A percentile compares a stretch with the other conserved stretches of the same genome.
phyloP scores from a whole-genome alignment of 2,113 vertebrate genomes.

The Phycodurus eques region DNA sequence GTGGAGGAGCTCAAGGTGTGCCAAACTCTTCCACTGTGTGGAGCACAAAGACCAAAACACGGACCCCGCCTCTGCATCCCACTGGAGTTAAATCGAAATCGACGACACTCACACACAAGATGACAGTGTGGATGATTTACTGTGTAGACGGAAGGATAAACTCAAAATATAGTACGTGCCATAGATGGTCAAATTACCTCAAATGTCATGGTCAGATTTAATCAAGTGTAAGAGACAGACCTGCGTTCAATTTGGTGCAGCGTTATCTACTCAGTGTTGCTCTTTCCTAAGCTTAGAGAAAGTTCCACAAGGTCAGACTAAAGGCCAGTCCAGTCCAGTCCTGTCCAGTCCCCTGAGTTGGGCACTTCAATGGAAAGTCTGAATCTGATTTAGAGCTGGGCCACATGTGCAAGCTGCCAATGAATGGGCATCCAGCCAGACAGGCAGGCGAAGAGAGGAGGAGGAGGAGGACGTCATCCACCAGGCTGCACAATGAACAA shows the following conservation, averaged over 20 bases:
- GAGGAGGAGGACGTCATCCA: slow-evolving; percentile 28
- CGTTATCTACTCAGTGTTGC: slow-evolving; percentile 46
- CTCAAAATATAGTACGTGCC: slow-evolving; percentile 5
- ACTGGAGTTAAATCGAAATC: slow-evolving; percentile 24
- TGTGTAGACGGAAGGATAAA: slow-evolving; percentile 23
- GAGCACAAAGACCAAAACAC: slow-evolving; percentile 47
- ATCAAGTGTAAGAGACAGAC: slow-evolving; percentile 62
- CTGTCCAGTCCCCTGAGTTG: slow-evolving; percentile 54
- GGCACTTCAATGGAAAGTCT: slow-evolving; percentile 69
- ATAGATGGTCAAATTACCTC: slow-evolving; percentile 42
- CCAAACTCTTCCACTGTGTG: slow-evolving; percentile 64
- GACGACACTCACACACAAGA: slow-evolving; percentile 23
- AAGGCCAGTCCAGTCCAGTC: slow-evolving; percentile 54
- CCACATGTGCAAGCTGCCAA: slow-evolving; percentile 66
- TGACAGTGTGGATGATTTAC: slow-evolving; percentile 30
- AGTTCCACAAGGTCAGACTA: slow-evolving; percentile 65
- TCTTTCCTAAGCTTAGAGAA: slow-evolving; percentile 65
- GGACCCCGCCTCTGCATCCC: slow-evolving; percentile 19
- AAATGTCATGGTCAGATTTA: slow-evolving; percentile 67
- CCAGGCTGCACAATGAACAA: slow-evolving; percentile 43
- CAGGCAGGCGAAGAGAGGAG: slow-evolving; percentile 28
- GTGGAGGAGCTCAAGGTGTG: slow-evolving; percentile 56
- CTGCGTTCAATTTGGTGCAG: slow-evolving; percentile 50
- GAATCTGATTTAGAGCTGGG: slow-evolving; percentile 69
- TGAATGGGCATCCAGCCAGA: slow-evolving; percentile 53